Evolutionary conservation across 2,888 invertebrate genomes (phyloP).

Genomic region (Dasysyrphus tricinctus): DNA sequence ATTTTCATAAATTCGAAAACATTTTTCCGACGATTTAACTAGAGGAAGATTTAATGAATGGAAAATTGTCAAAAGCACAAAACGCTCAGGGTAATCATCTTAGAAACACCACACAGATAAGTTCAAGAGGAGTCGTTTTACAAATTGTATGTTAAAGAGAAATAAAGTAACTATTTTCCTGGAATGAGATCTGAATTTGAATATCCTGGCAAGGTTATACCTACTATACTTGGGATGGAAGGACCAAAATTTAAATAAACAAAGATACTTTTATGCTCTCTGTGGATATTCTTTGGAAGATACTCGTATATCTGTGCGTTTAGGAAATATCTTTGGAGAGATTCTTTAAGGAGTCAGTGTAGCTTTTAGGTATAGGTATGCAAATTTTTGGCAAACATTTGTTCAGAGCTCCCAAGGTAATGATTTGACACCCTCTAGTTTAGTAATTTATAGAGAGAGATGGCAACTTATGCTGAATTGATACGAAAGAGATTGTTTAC

Average conservation of each 20-base stretch:
- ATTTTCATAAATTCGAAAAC: conserved; percentile 47
- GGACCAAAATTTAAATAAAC: conserved; percentile 47
- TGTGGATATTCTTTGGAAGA: conserved; percentile 3
- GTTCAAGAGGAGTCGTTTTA: conserved; percentile 6
- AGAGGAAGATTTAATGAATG: conserved; percentile 39
- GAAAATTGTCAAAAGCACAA: conserved; percentile 44
- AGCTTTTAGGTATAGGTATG: conserved; percentile 25
- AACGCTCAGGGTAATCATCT: conserved; percentile 18
- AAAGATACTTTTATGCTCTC: conserved; percentile 41
- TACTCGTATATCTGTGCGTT: conserved; percentile 16
- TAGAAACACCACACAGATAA: neutral
- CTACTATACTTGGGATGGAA: neutral
- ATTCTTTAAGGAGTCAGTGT: neutral
- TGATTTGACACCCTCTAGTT: conserved; percentile 38
- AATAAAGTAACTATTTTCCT: conserved; percentile 29
- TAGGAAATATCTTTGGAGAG: neutral
- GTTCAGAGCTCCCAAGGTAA: conserved; percentile 27
- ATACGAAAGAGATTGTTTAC: conserved; percentile 51
- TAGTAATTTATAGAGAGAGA: conserved; percentile 35
- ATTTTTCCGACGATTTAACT: conserved; percentile 51
- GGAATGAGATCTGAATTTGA: conserved; percentile 46
- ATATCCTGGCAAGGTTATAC: conserved; percentile 15
- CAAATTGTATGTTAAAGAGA: conserved; percentile 28
- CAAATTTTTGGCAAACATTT: conserved; percentile 39
- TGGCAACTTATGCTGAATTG: conserved; percentile 17